Evolutionary conservation across 30 jellyfish, hydroid and myxozoan genomes (phyloP), one percentile per base, ranked within the genome.

Genomic region (Calvadosia cruxmelitensis): DNA sequence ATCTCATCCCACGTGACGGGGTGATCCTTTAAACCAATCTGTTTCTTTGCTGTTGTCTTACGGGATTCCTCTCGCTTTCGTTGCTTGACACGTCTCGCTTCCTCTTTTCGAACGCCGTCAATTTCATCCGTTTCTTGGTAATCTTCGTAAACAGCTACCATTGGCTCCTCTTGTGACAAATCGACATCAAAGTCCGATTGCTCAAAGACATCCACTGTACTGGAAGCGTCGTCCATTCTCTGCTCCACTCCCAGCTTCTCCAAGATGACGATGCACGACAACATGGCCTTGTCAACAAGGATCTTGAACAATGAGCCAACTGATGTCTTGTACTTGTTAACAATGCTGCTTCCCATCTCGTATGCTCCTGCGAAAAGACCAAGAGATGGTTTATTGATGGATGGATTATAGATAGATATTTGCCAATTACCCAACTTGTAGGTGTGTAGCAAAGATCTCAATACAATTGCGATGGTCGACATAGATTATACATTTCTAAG

Each of bases 1-100:
- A 30, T 62, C 7, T 78, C 78, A 31, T 78, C 92, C n/a, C 62
- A 79, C 63, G 69, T 80, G 12, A 70, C 53, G 33, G 69, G 92
- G 5, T 50, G 78, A n/a, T 68, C 78, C n/a, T n/a, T n/a, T n/a
- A n/a, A n/a, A n/a, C n/a, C n/a, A n/a, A n/a, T n/a, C n/a, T n/a
- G n/a, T 1, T 35, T 7, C 2, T 67, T 73, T 33, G 20, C 35
- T 23, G 34, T 61, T 27, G 64, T 20, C 27, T 70, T 69, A 25
- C 64, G 72, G 25, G 78, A 62, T 12, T 53, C 57, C 3, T 0
- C 29, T 62, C 63, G 78, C n/a, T 28, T 48, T 36, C 2, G 27
- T 24, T 64, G 27, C 53, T 27, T 10, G 20, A 10, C 2, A 15
- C 30, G 5, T 7, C 28, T 64, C 2, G 28, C 32, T 64, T 20